These are phyloP conservation scores for Pangasius krempfi DNA, from an alignment of 2,797 vertebrate species.

Conservation along the genomic window DNA sequence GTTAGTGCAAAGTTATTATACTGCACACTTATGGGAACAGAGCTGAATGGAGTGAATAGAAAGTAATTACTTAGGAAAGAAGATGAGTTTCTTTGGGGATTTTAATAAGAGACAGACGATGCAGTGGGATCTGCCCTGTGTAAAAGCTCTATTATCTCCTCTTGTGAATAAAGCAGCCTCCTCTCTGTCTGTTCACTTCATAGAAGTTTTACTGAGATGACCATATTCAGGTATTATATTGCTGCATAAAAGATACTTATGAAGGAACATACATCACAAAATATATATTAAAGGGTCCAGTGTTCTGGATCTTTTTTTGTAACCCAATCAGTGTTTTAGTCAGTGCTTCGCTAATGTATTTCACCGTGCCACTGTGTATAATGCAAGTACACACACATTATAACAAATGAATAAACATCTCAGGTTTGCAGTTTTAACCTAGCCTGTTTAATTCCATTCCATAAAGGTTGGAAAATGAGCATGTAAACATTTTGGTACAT, in stretches of 20 bases:
- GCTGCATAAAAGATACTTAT: not conserved
- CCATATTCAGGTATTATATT: not conserved
- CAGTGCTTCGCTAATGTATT: not conserved
- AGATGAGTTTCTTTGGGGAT: constrained; percentile 35
- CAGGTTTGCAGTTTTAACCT: not conserved
- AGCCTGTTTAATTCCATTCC: not conserved
- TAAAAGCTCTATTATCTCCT: constrained; percentile 40
- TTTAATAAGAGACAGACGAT: constrained; percentile 27
- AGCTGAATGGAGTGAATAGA: constrained; percentile 46
- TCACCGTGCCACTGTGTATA: not conserved
- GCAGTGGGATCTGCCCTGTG: constrained; percentile 25
- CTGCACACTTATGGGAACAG: constrained; percentile 8
- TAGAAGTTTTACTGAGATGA: not conserved
- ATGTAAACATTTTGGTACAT: not conserved
- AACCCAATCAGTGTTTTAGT: not conserved
- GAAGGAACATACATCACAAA: not conserved
- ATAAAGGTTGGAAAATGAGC: not conserved
- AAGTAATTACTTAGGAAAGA: constrained; percentile 46
- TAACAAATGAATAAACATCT: not conserved
- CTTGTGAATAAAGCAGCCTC: constrained; percentile 25
- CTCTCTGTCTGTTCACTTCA: not conserved
- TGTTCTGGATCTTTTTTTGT: not conserved
- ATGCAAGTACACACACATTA: not conserved
- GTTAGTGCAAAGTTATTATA: constrained; percentile 22
- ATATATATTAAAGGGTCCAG: not conserved